Percentiles rank a stretch among this genome's conserved stretches.
These are phyloP conservation scores for Potorous gilbertii DNA, from an alignment of 2,797 vertebrate species.

Conservation along the genomic window DNA sequence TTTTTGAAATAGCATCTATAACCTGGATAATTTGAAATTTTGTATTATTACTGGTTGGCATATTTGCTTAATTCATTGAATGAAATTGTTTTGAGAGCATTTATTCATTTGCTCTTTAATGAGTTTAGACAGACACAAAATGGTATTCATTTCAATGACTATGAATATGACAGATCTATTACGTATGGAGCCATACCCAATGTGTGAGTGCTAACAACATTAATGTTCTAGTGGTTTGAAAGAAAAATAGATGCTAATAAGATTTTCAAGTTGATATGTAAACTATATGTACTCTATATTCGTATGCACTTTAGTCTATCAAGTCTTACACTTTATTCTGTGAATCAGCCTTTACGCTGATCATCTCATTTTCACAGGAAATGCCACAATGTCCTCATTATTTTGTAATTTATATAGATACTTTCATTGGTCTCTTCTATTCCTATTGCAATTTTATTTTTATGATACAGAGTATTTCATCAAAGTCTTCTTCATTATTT, in stretches of 20 bases:
- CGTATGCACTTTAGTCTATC: background rate
- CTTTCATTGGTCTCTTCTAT: background rate
- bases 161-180: background rate
- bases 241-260: background rate
- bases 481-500: background rate
- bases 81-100: background rate
- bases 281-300: background rate
- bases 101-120: background rate
- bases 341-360: background rate
- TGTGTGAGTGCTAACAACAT: background rate
- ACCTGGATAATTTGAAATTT: background rate
- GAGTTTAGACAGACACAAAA: background rate
- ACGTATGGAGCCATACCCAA: background rate
- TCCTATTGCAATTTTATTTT: background rate
- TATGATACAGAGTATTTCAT: slow-evolving; percentile 21
- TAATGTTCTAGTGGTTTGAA: background rate
- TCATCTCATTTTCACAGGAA: background rate
- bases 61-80: background rate
- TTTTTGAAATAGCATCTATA: background rate
- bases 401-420: too few relatives aligned
- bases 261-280: background rate
- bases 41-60: background rate
- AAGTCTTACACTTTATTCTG: background rate
- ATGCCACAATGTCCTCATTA: background rate
- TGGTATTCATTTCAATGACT: background rate